Conservation (phyloP, 1,140 invertebrate genomes). For the Lepidurus packardi region DNA sequence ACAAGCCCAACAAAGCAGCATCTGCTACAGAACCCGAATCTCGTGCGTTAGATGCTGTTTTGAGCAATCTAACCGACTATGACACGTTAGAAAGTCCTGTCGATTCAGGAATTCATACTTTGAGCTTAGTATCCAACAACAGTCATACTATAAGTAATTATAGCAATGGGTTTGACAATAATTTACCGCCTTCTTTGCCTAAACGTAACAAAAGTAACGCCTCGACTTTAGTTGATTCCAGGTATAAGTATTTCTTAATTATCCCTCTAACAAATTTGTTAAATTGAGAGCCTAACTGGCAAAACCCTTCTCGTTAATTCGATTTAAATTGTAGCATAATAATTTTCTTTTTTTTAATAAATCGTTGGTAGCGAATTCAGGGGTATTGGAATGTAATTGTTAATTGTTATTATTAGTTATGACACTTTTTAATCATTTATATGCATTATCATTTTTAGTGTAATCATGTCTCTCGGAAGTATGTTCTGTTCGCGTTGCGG, state of each 20-base stretch:
- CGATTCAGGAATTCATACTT: background rate
- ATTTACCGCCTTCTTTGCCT: background rate
- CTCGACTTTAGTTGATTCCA: background rate
- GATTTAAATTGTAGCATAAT: too few relatives aligned
- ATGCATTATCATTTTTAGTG: background rate
- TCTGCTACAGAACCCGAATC: background rate
- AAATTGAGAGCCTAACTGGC: too few relatives aligned
- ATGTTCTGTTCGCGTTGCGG: conserved; percentile 75
- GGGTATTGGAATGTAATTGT: too few relatives aligned
- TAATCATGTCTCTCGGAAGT: background rate
- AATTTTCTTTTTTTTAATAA: too few relatives aligned
- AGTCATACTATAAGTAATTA: background rate
- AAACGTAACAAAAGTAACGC: background rate
- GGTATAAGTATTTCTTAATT: background rate
- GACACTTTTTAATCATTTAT: background rate
- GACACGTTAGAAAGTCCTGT: background rate
- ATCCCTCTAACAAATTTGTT: too few relatives aligned
- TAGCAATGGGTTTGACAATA: background rate
- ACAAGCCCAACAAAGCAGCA: background rate
- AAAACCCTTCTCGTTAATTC: too few relatives aligned
- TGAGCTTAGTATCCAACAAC: background rate
- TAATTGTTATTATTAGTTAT: background rate
- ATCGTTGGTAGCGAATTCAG: too few relatives aligned
- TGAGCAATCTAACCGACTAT: background rate
- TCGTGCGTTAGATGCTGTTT: background rate